Conservation (phyloP, 2,113 vertebrate species). For the Myanophis thanlyinensis region DNA sequence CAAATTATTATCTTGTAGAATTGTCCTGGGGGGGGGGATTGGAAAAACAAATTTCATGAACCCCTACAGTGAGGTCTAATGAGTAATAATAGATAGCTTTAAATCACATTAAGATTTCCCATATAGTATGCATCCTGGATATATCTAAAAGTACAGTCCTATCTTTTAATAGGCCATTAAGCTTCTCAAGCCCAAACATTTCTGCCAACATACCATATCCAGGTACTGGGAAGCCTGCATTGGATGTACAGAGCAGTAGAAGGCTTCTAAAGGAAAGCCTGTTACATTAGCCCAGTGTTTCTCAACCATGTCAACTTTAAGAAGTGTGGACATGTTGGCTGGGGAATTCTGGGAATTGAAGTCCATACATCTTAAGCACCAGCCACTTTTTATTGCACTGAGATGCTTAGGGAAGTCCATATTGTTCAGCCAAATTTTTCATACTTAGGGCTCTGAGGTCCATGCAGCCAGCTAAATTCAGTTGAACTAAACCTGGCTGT, state of each 20-base stretch:
- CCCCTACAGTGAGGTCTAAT: not conserved
- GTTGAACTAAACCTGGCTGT: not conserved
- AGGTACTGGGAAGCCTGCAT: not conserved
- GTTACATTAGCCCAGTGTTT: not conserved
- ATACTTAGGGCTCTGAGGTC: not conserved
- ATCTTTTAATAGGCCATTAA: not conserved
- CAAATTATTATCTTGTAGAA: not conserved
- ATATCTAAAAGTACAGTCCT: not conserved
- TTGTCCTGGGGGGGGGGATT: not conserved
- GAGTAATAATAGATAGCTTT: not conserved
- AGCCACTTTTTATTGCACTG: not conserved
- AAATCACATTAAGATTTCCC: not conserved
- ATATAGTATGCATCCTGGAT: not conserved
- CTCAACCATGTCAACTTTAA: not conserved
- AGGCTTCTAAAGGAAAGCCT: not conserved
- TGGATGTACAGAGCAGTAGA: not conserved
- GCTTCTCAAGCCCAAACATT: not conserved
- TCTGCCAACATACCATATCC: not conserved
- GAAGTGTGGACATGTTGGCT: not conserved
- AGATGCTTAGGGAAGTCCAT: not conserved
- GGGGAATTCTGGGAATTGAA: not conserved
- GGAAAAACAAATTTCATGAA: not conserved
- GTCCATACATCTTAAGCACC: not conserved
- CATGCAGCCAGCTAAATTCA: not conserved
- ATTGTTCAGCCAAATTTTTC: not conserved